Evolutionary conservation across 2,797 vertebrate genomes (phyloP).

Genomic region (Hirundo rustica): DNA sequence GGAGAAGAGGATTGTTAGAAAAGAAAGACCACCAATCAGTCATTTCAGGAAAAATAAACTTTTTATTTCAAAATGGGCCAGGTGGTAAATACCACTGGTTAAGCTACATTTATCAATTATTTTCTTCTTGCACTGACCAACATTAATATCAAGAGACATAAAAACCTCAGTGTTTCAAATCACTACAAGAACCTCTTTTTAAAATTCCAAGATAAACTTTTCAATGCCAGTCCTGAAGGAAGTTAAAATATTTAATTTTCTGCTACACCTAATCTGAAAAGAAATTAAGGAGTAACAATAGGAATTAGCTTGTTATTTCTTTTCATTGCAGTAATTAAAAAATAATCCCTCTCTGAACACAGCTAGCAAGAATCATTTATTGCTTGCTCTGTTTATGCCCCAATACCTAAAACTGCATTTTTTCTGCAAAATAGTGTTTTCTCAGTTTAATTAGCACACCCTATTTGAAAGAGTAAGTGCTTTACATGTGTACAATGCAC

Average conservation of each 20-base stretch:
- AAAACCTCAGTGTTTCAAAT: background rate
- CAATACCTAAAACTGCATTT: background rate
- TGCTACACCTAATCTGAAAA: background rate
- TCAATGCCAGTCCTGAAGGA: background rate
- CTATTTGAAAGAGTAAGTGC: background rate
- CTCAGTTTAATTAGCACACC: background rate
- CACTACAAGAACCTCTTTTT: background rate
- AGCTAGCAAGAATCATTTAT: background rate
- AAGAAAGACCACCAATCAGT: background rate
- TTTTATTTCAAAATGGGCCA: background rate
- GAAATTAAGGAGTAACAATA: background rate
- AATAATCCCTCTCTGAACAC: background rate
- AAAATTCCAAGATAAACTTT: background rate
- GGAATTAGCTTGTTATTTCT: background rate
- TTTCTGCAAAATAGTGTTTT: background rate
- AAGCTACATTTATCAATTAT: background rate
- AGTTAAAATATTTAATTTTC: background rate
- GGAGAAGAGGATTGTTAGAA: background rate
- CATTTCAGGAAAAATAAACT: background rate
- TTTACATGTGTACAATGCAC: background rate
- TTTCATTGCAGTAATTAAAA: background rate
- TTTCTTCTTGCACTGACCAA: background rate
- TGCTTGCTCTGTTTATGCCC: background rate
- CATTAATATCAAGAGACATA: background rate
- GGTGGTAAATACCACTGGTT: background rate